Base-by-base conservation (phyloP, 2,888 invertebrate genomes). In the Prenolepis imparis region DNA sequence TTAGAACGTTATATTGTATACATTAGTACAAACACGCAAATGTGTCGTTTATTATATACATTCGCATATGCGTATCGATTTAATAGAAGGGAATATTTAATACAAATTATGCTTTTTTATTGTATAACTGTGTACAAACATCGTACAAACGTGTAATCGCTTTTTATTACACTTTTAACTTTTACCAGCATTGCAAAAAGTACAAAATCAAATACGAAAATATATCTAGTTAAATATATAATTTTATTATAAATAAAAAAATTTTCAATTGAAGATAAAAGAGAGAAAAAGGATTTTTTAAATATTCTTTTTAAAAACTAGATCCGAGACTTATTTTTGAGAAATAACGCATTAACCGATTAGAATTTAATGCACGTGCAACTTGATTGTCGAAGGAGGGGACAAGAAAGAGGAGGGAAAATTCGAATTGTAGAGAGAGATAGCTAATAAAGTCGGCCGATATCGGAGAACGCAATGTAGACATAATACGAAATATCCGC, bases 401-500 rank as follows among this genome's bases (percentile, higher is more conserved):
- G 28, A 11, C 6, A 28, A 28, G 55, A 2, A 32, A 2, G 24
- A 32, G 2, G 41, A 44, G 44, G 24, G 18, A 32, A 59, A 44
- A 32, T 32, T 78, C 32, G 70, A 70, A 44, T 48, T 24, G 41
- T 59, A 32, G 32, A 55, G 55, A 52, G 64, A 39, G 52, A 74
- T 66, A 75, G 80, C 67, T 80, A 87, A 85, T 86, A 89, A 84
- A 87, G 84, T 77, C 68, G 82, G 44, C 75, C 75, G 90, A 89
- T 84, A 90, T 66, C 84, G 85, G 90, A 91, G 90, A 90, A 85
- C 84, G 86, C 86, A 90, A 91, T 90, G 90, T 88, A 91, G 89
- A 90, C 86, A 86, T 90, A 91, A 92, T 89, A 92, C 91, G 92
- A 93, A 93, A 93, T 93, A 91, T 91, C 91, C 88, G 89, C 88